Evolutionary conservation across 2,113 vertebrate species (phyloP), one percentile per base, ranked within the genome.

Genomic region (Furnarius figulus): DNA sequence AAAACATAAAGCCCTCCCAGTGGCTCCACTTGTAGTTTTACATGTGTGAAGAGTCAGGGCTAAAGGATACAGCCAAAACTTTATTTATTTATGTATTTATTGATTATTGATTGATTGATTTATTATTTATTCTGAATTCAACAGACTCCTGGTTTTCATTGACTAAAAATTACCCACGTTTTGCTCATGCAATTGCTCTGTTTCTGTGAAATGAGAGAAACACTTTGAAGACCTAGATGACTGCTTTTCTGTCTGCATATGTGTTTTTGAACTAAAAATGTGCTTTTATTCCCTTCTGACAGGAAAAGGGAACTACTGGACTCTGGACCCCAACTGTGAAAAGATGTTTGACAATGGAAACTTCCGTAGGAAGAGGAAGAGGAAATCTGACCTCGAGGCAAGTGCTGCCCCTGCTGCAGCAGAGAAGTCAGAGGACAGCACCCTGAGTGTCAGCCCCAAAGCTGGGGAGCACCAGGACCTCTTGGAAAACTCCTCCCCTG

Each of bases 261-360:
- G 14, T 56, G 35, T 56, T 71, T 81, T 87, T 56, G 53, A 39
- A 21, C 28, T 95, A 12, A 97, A 73, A 61, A 27, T 56, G 67
- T 82, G 19, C 67, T 14, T 92, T 39, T 93, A 74, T 40, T 77
- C 28, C 44, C 18, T 88, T 86, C 93, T 76, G 18, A 73, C 98
- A 99, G 99, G 99, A 75, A 99, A 99, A 94, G 99, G 99, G 40
- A 99, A 99, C 97, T 99, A 99, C 97, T 99, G 99, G 99, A 99
- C 99, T 27, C 98, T 99, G 76, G 99, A 99, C 95, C 99, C 99
- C 0, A 99, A 99, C 98, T 99, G 99, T 88, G 99, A 99, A 88
- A 99, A 99, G 97, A 99, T 99, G 99, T 99, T 99, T 49, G 99
- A 99, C 98, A 99, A 99, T 0, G 99, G 99, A 85, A 99, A 99